Percentiles rank a stretch among this genome's conserved stretches.
Evolutionary conservation across 2,113 vertebrate species (phyloP).

Genomic region (Henicopernis longicauda): DNA sequence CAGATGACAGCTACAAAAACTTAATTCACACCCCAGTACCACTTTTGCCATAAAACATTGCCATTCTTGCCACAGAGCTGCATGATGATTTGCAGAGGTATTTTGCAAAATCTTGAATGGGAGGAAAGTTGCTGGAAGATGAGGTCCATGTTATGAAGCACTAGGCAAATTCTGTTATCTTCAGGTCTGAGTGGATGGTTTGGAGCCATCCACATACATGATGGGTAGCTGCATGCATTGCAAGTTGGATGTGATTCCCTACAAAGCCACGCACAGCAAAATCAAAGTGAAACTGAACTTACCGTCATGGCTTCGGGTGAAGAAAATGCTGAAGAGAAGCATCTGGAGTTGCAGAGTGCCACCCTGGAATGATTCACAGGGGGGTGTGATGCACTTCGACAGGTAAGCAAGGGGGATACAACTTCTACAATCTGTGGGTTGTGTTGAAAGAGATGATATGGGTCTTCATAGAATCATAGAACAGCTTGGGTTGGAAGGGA

Average conservation of each 20-base stretch:
- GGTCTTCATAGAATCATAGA: background rate
- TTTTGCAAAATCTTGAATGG: background rate
- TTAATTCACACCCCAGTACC: background rate
- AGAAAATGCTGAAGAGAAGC: background rate
- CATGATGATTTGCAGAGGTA: background rate
- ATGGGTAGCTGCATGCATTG: background rate
- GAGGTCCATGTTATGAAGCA: background rate
- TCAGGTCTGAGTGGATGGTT: background rate
- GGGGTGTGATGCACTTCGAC: background rate
- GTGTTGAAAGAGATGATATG: background rate
- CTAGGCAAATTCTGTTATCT: background rate
- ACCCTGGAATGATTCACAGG: background rate
- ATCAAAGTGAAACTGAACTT: background rate
- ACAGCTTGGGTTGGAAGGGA: background rate
- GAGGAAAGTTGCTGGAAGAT: background rate
- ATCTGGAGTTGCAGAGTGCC: background rate
- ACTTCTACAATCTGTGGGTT: background rate
- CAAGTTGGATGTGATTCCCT: background rate
- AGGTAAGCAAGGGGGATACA: background rate
- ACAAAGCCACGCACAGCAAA: background rate
- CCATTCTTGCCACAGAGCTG: background rate
- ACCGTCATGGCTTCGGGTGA: background rate
- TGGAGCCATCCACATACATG: background rate
- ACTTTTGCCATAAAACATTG: background rate
- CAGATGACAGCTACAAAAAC: background rate